Percentiles rank a stretch among this genome's conserved stretches.
Evolutionary conservation across 1,140 invertebrate genomes (phyloP).

Genomic region (Phymastichus coffea): DNA sequence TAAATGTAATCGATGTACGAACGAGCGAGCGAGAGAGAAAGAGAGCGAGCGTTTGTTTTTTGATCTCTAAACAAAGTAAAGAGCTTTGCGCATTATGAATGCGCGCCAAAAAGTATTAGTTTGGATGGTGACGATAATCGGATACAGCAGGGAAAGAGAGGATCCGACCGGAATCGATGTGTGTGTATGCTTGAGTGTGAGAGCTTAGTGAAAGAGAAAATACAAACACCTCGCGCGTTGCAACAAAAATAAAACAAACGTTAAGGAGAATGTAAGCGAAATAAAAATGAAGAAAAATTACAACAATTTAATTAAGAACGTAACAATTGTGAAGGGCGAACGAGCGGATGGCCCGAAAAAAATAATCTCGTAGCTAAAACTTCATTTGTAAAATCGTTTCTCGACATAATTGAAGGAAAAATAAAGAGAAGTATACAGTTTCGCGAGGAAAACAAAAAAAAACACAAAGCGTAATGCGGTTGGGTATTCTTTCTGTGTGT

Average conservation of each 20-base stretch:
- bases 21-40: constrained; percentile 29
- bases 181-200: constrained; percentile 8
- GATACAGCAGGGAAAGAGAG: neutral
- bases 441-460: constrained; percentile 44
- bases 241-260: constrained; percentile 5
- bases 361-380: constrained; percentile 53
- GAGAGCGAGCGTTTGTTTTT: no score
- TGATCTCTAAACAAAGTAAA: no score
- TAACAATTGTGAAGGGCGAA: constrained; percentile 18
- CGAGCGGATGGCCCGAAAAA: constrained; percentile 42
- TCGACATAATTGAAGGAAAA: constrained; percentile 53
- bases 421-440: constrained; percentile 56
- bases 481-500: constrained; percentile 53
- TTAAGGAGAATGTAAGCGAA: neutral
- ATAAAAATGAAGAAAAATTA: neutral
- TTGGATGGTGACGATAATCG: neutral
- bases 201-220: constrained; percentile 18
- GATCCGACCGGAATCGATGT: neutral
- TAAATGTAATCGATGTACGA: no score
- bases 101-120: neutral
- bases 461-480: constrained; percentile 48
- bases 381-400: constrained; percentile 62
- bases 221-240: constrained; percentile 24
- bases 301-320: neutral
- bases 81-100: no score